A percentile compares a stretch with the other conserved stretches of the same genome.
Conservation (phyloP, 2,113 vertebrate genomes). For the Aleadryas rufinucha region DNA sequence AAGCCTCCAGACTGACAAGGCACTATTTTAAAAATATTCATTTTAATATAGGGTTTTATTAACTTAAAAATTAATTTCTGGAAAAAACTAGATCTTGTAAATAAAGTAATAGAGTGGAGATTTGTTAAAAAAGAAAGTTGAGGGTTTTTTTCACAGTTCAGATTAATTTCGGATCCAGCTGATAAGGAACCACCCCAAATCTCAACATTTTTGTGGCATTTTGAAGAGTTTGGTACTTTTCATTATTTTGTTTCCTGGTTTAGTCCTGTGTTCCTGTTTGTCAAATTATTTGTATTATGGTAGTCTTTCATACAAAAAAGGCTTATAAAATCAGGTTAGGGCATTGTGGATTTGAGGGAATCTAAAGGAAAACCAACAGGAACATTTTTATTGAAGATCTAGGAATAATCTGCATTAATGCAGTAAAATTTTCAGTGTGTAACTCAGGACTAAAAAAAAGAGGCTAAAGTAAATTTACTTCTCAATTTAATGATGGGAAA, state of each 20-base stretch:
- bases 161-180: neutral
- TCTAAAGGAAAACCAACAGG: neutral
- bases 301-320: neutral
- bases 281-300: neutral
- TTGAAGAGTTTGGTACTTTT: neutral
- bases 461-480: neutral
- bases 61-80: neutral
- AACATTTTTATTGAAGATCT: neutral
- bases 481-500: neutral
- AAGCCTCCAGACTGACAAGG: neutral
- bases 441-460: neutral
- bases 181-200: neutral
- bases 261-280: neutral
- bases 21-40: neutral
- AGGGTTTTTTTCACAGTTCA: neutral
- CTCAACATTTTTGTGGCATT: neutral
- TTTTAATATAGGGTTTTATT: neutral
- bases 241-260: neutral
- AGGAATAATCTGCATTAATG: neutral
- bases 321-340: neutral
- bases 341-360: neutral
- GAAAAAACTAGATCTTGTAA: neutral
- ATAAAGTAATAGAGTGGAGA: neutral
- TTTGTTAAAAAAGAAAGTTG: neutral
- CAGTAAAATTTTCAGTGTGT: neutral